phyloP scores from a whole-genome alignment of 2,797 vertebrate species.

The Alosa sapidissima region DNA sequence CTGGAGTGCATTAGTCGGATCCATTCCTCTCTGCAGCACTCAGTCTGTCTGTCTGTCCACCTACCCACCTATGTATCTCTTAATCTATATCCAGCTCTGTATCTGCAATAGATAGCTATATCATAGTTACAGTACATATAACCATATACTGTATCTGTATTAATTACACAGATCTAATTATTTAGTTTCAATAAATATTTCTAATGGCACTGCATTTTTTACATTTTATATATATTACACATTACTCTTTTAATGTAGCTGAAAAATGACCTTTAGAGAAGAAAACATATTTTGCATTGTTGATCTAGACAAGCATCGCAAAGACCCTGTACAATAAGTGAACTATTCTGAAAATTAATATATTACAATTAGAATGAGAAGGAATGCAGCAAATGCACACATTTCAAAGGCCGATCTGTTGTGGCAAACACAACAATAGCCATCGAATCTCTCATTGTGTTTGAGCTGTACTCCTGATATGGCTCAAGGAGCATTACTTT shows the following conservation, averaged over 20 bases:
- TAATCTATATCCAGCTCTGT: not conserved
- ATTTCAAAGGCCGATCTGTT: not conserved
- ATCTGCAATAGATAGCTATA: not conserved
- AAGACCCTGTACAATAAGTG: not conserved
- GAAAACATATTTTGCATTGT: too few species aligned
- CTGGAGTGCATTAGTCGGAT: not conserved
- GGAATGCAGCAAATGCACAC: not conserved
- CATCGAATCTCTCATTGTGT: not conserved
- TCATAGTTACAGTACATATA: not conserved
- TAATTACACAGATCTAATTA: too few species aligned
- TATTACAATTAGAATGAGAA: not conserved
- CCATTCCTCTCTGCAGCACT: not conserved
- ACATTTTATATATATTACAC: not conserved
- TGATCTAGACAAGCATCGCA: too few species aligned
- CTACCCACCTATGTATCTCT: not conserved
- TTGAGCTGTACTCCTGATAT: not conserved
- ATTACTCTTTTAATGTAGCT: not conserved
- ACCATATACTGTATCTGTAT: not conserved
- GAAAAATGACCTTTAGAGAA: not conserved
- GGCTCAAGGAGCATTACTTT: not conserved
- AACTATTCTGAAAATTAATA: not conserved
- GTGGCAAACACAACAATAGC: not conserved
- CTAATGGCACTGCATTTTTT: not conserved
- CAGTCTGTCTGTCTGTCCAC: not conserved
- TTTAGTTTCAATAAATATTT: not conserved